These are phyloP conservation scores for Hydrozoanthus gracilis DNA, from an alignment of 92 coral and sea anemone genomes.

Conservation along the genomic window DNA sequence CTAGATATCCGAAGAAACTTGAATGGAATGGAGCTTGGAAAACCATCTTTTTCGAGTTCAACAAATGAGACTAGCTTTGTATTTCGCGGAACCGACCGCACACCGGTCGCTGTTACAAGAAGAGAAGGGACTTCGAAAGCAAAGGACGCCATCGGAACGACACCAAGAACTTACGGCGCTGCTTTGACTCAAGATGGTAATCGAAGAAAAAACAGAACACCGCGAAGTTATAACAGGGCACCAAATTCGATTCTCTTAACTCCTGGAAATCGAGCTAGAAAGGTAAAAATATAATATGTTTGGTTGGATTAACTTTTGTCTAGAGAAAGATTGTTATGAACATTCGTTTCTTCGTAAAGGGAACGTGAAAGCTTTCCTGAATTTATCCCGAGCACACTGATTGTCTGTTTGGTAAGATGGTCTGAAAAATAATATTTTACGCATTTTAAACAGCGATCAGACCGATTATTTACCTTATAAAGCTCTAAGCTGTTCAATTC, in stretches of 20 bases:
- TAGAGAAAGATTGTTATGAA: not conserved
- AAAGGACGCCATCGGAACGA: slow-evolving; percentile 48
- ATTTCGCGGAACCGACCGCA: slow-evolving; percentile 74
- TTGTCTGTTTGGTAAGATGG: too few species aligned
- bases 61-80: slow-evolving; percentile 70
- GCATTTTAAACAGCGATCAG: too few species aligned
- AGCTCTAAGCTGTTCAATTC: too few species aligned
- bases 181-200: slow-evolving; percentile 76
- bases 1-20: slow-evolving; percentile 74
- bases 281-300: slow-evolving; percentile 39
- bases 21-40: slow-evolving; percentile 62
- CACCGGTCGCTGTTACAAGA: slow-evolving; percentile 65
- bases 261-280: slow-evolving; percentile 63
- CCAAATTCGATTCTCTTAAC: slow-evolving; percentile 75
- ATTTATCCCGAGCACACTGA: too few species aligned
- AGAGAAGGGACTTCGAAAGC: slow-evolving; percentile 29
- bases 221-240: slow-evolving; percentile 26
- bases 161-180: slow-evolving; percentile 72
- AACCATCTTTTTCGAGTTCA: slow-evolving; percentile 47
- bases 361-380: too few species aligned
- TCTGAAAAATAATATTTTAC: too few species aligned
- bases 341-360: not conserved
- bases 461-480: too few species aligned
- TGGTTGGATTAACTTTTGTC: not conserved
- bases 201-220: slow-evolving; percentile 67